These are phyloP conservation scores for Drosophila anceps DNA, from an alignment of 2,888 invertebrate species.

Conservation along the genomic window DNA sequence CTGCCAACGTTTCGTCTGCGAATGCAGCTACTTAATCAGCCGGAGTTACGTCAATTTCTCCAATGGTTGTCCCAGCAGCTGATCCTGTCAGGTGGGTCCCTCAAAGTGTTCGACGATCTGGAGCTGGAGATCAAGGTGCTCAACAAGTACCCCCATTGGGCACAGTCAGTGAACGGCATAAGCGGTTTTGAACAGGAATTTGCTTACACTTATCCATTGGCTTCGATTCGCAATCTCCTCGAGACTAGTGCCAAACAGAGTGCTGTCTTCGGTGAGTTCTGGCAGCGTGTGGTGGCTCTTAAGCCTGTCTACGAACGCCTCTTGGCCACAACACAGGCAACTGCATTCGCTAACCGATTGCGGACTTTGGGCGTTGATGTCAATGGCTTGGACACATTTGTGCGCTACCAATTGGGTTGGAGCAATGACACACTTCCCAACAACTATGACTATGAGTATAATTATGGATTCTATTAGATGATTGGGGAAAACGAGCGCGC, in stretches of 20 bases:
- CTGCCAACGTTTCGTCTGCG: slow-evolving; percentile 58
- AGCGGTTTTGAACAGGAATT: slow-evolving; percentile 78
- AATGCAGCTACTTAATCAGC: slow-evolving; percentile 71
- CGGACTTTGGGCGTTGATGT: slow-evolving; percentile 55
- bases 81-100: slow-evolving; percentile 58
- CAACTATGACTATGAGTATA: slow-evolving; percentile 42
- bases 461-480: slow-evolving; percentile 16
- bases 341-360: slow-evolving; percentile 32
- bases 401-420: slow-evolving; percentile 68
- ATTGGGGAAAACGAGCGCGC: not conserved
- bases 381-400: slow-evolving; percentile 31
- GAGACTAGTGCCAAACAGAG: slow-evolving; percentile 69
- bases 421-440: slow-evolving; percentile 44
- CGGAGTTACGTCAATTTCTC: slow-evolving; percentile 75
- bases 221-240: slow-evolving; percentile 65
- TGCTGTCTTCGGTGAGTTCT: slow-evolving; percentile 72
- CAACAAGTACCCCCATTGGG: slow-evolving; percentile 70
- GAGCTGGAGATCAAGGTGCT: slow-evolving; percentile 75
- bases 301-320: slow-evolving; percentile 78
- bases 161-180: slow-evolving; percentile 71
- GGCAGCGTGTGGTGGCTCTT: slow-evolving; percentile 68
- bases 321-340: slow-evolving; percentile 28
- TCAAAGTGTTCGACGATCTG: slow-evolving; percentile 70
- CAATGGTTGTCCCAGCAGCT: slow-evolving; percentile 76
- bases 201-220: slow-evolving; percentile 61